Base-by-base conservation (phyloP, 2,888 invertebrate genomes). In the Lymantria dispar region DNA sequence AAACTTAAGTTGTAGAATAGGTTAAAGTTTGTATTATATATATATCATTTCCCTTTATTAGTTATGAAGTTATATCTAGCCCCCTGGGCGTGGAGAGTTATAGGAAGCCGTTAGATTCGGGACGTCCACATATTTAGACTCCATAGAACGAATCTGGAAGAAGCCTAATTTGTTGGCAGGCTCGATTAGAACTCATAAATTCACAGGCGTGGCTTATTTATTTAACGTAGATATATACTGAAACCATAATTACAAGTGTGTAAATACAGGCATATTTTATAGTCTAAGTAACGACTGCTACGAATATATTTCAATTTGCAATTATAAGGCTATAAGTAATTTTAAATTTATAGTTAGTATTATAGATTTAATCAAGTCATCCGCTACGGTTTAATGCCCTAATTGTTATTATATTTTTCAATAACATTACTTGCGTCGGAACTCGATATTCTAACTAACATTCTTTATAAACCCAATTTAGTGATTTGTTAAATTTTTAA, bases 101-200 rank as follows among this genome's bases (percentile, higher is more conserved):
- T 59, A 61, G 57, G 57, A 48, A 58, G 72, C 71, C 72, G 74
- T 73, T 40, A 74, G 74, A 71, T 71, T 75, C 71, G 56, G 70
- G 65, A 68, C 36, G 60, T 69, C 61, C 50, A 37, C 47, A 53
- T 22, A 3, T 46, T 48, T 43, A 52, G 64, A 58, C 61, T 59
- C 70, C 65, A 52, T 43, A 54, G 54, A 52, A 65, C 47, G 67
- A 67, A 67, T 73, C 66, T 76, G 75, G 74, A 76, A 74, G 67
- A 74, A 64, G 74, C 75, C 74, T 74, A 76, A 76, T 50, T 76
- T 72, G 61, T 68, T 74, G 76, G 75, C 75, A 76, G 75, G 75
- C 65, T 66, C 65, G 50, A 59, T 64, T 59, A 47, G 62, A 62
- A 58, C 61, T 67, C 54, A 45, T 56, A 63, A 63, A 58, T 51